These are phyloP conservation scores for Chelidonichthys spinosus DNA, from an alignment of 2,797 vertebrate genomes.

Conservation along the genomic window DNA sequence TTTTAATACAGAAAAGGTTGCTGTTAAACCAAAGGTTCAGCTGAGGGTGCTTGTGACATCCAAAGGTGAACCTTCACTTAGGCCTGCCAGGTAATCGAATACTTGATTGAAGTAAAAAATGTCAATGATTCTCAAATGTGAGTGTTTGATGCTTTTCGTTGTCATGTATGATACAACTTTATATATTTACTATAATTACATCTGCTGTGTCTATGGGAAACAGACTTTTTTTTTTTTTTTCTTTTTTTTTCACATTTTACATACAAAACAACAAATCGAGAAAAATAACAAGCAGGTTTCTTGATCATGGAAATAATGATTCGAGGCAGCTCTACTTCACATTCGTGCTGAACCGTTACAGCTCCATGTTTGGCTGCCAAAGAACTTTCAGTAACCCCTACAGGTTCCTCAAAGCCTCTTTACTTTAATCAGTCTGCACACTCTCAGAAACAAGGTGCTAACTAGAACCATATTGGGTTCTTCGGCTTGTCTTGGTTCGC, in stretches of 20 bases:
- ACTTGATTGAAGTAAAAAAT: not conserved
- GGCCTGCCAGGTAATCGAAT: no score
- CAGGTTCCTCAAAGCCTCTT: conserved; percentile 12
- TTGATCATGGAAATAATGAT: not conserved
- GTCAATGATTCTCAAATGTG: not conserved
- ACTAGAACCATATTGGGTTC: no score
- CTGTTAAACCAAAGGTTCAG: conserved; percentile 27
- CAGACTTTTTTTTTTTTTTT: not conserved
- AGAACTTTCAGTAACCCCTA: conserved; percentile 8
- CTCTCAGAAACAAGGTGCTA: no score
- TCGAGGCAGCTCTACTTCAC: not conserved
- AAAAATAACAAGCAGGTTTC: not conserved
- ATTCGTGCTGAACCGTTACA: not conserved
- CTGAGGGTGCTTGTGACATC: not conserved
- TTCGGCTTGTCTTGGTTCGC: no score
- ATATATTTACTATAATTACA: no score
- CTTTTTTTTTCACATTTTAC: conserved; percentile 2
- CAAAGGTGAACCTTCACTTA: not conserved
- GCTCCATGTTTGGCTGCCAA: conserved; percentile 11
- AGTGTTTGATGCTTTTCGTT: not conserved
- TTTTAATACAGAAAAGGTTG: conserved; percentile 3
- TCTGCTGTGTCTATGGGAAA: not conserved
- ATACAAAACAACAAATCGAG: not conserved
- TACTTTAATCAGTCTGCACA: conserved; percentile 7
- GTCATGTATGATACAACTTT: not conserved